A percentile compares a stretch with the other conserved stretches of the same genome.
phyloP scores from a whole-genome alignment of 2,797 vertebrate genomes.

The Heliangelus exortis region DNA sequence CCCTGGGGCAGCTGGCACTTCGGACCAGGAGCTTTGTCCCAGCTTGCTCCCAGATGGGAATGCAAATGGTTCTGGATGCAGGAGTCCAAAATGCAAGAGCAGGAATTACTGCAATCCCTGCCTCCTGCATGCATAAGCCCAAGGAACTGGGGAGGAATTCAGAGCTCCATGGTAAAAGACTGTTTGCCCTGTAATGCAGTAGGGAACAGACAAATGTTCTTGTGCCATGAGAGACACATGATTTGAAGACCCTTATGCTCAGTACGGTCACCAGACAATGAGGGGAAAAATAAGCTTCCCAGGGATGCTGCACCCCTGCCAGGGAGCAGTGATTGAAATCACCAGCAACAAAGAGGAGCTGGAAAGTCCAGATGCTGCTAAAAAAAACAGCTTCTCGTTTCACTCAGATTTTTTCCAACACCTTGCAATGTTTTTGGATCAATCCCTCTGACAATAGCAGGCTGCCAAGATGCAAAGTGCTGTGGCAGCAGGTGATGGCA shows the following conservation, averaged over 20 bases:
- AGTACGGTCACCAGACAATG: neutral
- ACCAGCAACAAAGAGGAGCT: neutral
- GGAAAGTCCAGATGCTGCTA: slow-evolving; percentile 25
- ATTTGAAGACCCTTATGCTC: neutral
- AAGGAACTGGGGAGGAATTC: neutral
- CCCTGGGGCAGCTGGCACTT: neutral
- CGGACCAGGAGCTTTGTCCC: too few species aligned
- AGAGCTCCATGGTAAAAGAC: neutral
- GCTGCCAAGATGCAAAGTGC: slow-evolving; percentile 7
- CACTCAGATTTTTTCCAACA: neutral
- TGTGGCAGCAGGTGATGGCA: neutral
- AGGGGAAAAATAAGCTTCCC: neutral
- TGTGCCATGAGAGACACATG: neutral
- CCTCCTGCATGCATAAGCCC: neutral
- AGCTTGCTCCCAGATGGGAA: neutral
- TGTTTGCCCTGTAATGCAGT: rapidly evolving
- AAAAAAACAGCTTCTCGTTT: neutral
- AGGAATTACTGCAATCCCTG: neutral
- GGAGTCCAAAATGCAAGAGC: neutral
- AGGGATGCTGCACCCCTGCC: neutral
- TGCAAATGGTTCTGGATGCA: neutral
- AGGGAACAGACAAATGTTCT: neutral
- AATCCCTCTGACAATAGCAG: neutral
- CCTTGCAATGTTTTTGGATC: neutral
- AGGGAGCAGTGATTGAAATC: neutral